Evolutionary conservation across 2,888 invertebrate genomes (phyloP).

Genomic region (Brassicogethes aeneus): DNA sequence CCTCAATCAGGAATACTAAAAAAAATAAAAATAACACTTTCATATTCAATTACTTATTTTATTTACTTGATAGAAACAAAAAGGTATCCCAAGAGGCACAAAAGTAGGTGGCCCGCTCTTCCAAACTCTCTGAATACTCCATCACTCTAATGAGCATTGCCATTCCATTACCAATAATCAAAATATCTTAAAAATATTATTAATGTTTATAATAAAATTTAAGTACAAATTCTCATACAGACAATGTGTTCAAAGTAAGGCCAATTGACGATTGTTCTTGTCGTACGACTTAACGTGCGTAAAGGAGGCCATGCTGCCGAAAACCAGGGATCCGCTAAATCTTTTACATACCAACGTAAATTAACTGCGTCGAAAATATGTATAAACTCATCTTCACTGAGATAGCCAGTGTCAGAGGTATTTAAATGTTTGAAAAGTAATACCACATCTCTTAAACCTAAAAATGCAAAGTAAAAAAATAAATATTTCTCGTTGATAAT

Average conservation of each 20-base stretch:
- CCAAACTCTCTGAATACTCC: constrained; percentile 50
- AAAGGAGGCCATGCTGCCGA: constrained; percentile 51
- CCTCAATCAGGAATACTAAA: constrained; percentile 72
- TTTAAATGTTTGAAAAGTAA: constrained; percentile 76
- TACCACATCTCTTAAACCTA: constrained; percentile 63
- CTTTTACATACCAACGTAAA: constrained; percentile 65
- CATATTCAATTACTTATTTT: neutral
- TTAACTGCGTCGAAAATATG: constrained; percentile 62
- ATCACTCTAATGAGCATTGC: constrained; percentile 65
- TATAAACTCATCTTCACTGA: constrained; percentile 66
- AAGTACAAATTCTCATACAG: constrained; percentile 47
- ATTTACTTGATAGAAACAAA: constrained; percentile 59
- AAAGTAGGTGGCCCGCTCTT: constrained; percentile 54
- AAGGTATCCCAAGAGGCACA: constrained; percentile 71
- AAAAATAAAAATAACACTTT: constrained; percentile 13
- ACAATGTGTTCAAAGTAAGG: constrained; percentile 64
- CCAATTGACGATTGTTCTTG: constrained; percentile 56
- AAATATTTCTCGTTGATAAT: neutral
- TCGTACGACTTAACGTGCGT: constrained; percentile 52
- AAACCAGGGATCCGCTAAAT: constrained; percentile 66
- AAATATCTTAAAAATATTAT: constrained; percentile 48
- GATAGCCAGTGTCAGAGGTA: constrained; percentile 52
- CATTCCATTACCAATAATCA: constrained; percentile 65
- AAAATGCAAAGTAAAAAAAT: constrained; percentile 10
- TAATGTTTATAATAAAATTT: constrained; percentile 3